Evolutionary conservation across 2,888 invertebrate genomes (phyloP).

Genomic region (Apodemia zela): DNA sequence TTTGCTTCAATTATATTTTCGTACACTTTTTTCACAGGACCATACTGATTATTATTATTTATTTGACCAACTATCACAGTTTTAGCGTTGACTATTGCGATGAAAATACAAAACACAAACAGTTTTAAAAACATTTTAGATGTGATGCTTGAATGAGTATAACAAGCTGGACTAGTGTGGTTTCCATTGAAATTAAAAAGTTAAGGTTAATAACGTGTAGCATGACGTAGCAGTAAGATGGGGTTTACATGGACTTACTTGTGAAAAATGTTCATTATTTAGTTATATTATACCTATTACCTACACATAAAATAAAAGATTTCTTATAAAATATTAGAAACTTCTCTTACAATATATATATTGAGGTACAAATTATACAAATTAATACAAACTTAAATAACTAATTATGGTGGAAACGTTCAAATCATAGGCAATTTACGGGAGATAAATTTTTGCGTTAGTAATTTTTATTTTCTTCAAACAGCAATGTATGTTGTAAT

Average conservation of each 20-base stretch:
- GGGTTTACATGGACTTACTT: constrained; percentile 25
- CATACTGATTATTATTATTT: constrained; percentile 44
- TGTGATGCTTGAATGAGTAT: neutral
- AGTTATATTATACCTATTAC: no score
- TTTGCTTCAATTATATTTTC: constrained; percentile 43
- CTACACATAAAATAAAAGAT: no score
- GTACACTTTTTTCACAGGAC: constrained; percentile 49
- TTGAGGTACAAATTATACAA: no score
- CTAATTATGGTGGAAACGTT: no score
- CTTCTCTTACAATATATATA: no score
- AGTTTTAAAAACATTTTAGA: constrained; percentile 30
- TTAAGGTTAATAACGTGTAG: constrained; percentile 1
- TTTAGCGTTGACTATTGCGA: constrained; percentile 43
- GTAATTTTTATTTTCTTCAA: no score
- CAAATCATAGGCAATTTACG: no score
- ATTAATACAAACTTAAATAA: no score
- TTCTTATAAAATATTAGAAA: no score
- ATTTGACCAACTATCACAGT: constrained; percentile 59
- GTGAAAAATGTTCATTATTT: neutral
- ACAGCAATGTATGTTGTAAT: no score
- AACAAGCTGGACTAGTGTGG: constrained; percentile 17
- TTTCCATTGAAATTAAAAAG: constrained; percentile 25
- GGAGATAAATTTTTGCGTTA: no score
- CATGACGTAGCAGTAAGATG: constrained; percentile 15
- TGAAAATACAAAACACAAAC: constrained; percentile 30